Evolutionary conservation across 2,888 invertebrate species (phyloP).

Genomic region (Syrista parreyssii): DNA sequence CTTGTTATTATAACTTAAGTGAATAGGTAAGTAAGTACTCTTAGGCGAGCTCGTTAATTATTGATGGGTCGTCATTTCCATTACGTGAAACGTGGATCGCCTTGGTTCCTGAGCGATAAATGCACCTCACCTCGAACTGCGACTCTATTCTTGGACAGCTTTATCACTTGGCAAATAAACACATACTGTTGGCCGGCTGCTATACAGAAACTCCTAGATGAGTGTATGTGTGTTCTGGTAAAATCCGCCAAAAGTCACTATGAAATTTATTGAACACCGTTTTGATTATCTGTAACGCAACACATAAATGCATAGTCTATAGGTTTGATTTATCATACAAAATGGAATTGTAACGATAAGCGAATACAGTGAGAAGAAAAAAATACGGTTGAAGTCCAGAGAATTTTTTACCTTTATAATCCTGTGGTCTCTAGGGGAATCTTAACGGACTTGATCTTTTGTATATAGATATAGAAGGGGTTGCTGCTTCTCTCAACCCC

Average conservation of each 20-base stretch:
- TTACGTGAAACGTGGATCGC: slow-evolving; percentile 34
- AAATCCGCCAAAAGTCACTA: neutral
- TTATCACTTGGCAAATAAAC: slow-evolving; percentile 17
- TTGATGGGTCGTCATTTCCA: slow-evolving; percentile 20
- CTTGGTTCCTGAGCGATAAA: slow-evolving; percentile 35
- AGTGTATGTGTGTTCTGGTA: neutral
- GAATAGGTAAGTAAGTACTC: slow-evolving; percentile 14
- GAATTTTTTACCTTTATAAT: neutral
- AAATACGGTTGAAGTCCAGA: neutral
- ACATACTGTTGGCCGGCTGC: neutral
- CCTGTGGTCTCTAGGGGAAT: neutral
- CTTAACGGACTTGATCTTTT: neutral
- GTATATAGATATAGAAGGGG: neutral
- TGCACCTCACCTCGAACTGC: slow-evolving; percentile 16
- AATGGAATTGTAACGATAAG: neutral
- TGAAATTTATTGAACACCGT: neutral
- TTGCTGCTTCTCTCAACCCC: neutral
- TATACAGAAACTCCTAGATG: neutral
- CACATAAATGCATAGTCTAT: neutral
- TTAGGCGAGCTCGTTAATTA: slow-evolving; percentile 23
- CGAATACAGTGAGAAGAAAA: neutral
- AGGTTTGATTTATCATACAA: neutral
- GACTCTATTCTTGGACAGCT: slow-evolving; percentile 9
- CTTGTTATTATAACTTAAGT: neutral
- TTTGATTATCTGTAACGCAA: neutral